Percentiles rank a stretch among this genome's conserved stretches.
Conservation (phyloP, 2,113 vertebrate species). For the Delphinapterus leucas region DNA sequence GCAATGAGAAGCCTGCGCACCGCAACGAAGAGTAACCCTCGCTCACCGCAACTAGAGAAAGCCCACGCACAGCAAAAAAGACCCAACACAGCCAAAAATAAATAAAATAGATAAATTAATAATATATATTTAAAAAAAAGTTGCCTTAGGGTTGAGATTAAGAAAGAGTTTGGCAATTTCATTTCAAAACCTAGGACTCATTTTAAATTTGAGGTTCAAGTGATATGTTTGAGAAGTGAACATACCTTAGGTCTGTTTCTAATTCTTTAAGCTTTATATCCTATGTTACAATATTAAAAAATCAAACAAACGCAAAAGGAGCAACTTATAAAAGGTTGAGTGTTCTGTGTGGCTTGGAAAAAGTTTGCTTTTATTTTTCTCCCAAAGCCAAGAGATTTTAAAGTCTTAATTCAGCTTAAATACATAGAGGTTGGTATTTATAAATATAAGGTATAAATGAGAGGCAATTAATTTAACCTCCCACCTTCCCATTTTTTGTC, state of each 20-base stretch:
- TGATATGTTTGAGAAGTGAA: background rate
- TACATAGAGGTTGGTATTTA: background rate
- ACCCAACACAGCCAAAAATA: too few species aligned
- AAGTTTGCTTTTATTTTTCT: conserved; percentile 46
- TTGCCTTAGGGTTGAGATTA: background rate
- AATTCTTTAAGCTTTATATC: conserved; percentile 5
- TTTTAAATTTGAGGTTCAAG: background rate
- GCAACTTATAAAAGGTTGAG: background rate
- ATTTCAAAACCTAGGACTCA: background rate
- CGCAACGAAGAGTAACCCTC: too few species aligned
- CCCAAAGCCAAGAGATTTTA: background rate
- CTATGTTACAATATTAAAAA: background rate
- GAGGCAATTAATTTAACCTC: background rate
- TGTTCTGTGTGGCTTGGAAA: background rate
- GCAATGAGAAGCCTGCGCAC: too few species aligned
- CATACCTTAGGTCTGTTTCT: background rate
- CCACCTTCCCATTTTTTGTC: background rate
- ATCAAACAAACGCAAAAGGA: conserved; percentile 8
- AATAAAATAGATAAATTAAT: too few species aligned
- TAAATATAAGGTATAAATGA: background rate
- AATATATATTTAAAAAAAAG: background rate
- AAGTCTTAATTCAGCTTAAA: background rate
- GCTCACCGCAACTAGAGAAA: too few species aligned
- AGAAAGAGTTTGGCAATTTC: background rate
- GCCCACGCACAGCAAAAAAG: too few species aligned